Evolutionary conservation across 2,797 vertebrate genomes (phyloP), one percentile per base, ranked within the genome.

Genomic region (Sphaeramia orbicularis): DNA sequence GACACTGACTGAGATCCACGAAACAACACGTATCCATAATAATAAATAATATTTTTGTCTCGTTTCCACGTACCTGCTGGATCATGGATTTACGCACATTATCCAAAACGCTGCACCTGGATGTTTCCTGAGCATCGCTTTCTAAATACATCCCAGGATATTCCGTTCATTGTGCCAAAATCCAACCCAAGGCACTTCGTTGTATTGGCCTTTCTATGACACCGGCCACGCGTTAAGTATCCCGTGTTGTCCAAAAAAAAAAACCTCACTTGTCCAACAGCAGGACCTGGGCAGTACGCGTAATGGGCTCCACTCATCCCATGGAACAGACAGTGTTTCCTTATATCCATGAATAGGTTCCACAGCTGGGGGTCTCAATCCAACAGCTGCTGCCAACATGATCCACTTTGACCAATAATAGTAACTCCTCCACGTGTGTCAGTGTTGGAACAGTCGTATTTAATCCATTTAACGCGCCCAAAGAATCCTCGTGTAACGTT

Each of bases 21-120:
- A 5, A 38, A n/a, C 14, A 1, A 5, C 37, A 0, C 14, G 2
- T 32, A 1, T 3, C 12, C 10, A 15, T 6, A 7, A 9, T 10
- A 1, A 35, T 6, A 14, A 7, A 15, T 16, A 1, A 9, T n/a
- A n/a, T n/a, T 7, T 13, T 30, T 2, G n/a, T 35, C 1, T 7
- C 0, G 37, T 36, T 42, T 16, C 0, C 16, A 75, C 75, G 36
- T 87, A 92, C 91, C 91, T 89, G 71, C 49, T 40, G 65, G 59
- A 50, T 57, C 60, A 67, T 43, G 40, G 40, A 47, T 48, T 65
- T 47, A 55, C 51, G 27, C 43, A 4, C 60, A 62, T 69, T 78
- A 80, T 79, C 74, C 83, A 69, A 73, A 65, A 9, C 2, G 51
- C 68, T 27, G 70, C 36, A 30, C 69, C 70, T 30, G 74, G 40